A percentile compares a stretch with the other conserved stretches of the same genome.
Evolutionary conservation across 2,113 vertebrate genomes (phyloP).

Genomic region (Hypanus sabinus): DNA sequence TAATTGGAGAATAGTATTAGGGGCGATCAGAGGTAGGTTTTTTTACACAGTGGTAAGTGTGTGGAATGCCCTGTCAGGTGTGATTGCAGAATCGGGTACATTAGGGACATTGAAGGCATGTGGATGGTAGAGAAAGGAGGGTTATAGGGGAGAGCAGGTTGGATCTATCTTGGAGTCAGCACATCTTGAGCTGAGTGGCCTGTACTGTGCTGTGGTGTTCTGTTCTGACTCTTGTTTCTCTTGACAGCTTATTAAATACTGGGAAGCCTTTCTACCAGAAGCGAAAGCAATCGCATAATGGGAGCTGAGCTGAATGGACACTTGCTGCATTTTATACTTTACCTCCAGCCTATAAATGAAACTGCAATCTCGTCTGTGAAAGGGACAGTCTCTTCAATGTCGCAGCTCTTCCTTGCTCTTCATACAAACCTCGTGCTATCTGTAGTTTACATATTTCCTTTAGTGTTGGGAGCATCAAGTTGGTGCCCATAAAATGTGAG

Average conservation of each 20-base stretch:
- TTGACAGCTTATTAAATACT: constrained; percentile 86
- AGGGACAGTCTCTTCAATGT: not conserved
- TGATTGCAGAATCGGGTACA: too few relatives aligned
- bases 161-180: too few relatives aligned
- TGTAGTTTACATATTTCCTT: constrained; percentile 80
- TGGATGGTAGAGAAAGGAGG: too few relatives aligned
- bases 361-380: not conserved
- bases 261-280: constrained; percentile 94
- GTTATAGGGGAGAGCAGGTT: too few relatives aligned
- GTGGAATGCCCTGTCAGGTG: too few relatives aligned
- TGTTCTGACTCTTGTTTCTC: constrained; percentile 27
- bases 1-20: too few relatives aligned
- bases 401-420: constrained; percentile 42
- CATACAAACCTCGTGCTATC: constrained; percentile 62
- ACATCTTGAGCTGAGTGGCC: too few relatives aligned
- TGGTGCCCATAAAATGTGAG: not conserved
- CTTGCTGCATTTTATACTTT: constrained; percentile 67
- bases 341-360: constrained; percentile 68
- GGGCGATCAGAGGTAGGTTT: too few relatives aligned
- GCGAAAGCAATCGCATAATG: constrained; percentile 93
- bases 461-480: not conserved
- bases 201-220: too few relatives aligned
- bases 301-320: constrained; percentile 45
- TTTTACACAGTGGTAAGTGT: too few relatives aligned
- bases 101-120: too few relatives aligned